Percentiles rank a stretch among this genome's conserved stretches.
phyloP scores from a whole-genome alignment of 1,140 invertebrate genomes.

The Pissodes strobi region DNA sequence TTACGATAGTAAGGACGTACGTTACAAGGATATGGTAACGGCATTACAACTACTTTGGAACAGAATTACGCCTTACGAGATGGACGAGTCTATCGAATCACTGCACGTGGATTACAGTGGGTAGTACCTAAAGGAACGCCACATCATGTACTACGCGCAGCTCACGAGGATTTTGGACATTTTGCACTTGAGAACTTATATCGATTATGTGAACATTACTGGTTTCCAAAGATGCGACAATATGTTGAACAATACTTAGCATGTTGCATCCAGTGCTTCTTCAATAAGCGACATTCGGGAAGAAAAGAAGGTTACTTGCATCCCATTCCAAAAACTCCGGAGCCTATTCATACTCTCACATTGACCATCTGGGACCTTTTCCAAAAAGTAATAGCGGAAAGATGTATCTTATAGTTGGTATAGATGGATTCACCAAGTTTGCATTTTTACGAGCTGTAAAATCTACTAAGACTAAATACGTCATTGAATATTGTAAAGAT shows the following conservation, averaged over 20 bases:
- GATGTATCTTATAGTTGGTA: conserved; percentile 44
- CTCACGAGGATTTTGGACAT: conserved; percentile 51
- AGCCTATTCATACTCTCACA: conserved; percentile 37
- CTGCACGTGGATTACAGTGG: conserved; percentile 44
- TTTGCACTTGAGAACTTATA: conserved; percentile 48
- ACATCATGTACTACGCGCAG: conserved; percentile 43
- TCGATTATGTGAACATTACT: conserved; percentile 43
- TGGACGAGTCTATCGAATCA: conserved; percentile 41
- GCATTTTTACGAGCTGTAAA: no score
- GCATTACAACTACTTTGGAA: background rate
- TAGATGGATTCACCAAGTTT: no score
- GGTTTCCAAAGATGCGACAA: no score
- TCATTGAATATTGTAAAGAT: conserved; percentile 20
- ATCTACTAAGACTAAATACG: conserved; percentile 37
- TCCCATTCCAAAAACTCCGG: conserved; percentile 20
- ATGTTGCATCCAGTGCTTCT: no score
- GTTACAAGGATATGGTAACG: background rate
- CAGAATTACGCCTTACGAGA: conserved; percentile 46
- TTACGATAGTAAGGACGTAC: background rate
- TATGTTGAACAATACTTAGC: no score
- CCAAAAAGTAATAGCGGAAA: conserved; percentile 16
- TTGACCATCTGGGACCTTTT: conserved; percentile 39
- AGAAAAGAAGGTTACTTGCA: conserved; percentile 39
- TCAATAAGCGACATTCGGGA: no score
- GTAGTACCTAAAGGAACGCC: conserved; percentile 46